Percentiles rank a stretch among this genome's conserved stretches.
Conservation (phyloP, 2,113 vertebrate genomes). For the crab-eating macaque (Macaca fascicularis) region DNA sequence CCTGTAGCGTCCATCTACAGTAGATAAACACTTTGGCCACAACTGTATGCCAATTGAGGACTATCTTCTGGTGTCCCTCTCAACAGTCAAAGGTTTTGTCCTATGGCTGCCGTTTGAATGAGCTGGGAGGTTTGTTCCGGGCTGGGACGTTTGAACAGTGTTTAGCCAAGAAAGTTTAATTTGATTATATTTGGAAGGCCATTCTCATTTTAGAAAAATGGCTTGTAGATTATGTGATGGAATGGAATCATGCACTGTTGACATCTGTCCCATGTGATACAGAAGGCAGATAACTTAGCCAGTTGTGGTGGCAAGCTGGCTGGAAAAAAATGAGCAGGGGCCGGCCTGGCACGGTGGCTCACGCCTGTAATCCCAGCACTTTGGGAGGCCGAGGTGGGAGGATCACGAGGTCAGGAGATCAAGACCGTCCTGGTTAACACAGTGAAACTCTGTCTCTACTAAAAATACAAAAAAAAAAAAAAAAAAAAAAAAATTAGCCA, state of each 20-base stretch:
- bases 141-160: neutral
- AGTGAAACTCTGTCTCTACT: too few relatives aligned
- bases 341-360: too few relatives aligned
- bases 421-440: too few relatives aligned
- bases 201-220: neutral
- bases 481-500: too few relatives aligned
- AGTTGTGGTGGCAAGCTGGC: neutral
- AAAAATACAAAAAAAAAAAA: too few relatives aligned
- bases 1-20: neutral
- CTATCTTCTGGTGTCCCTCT: neutral
- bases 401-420: too few relatives aligned
- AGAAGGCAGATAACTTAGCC: neutral
- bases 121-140: too few relatives aligned
- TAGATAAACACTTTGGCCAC: neutral
- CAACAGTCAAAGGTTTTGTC: neutral
- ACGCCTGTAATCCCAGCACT: too few relatives aligned
- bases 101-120: neutral
- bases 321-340: neutral
- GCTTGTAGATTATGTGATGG: neutral
- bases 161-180: neutral
- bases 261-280: neutral
- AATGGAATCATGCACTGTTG: neutral
- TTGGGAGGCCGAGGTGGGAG: too few relatives aligned
- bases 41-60: too few relatives aligned
- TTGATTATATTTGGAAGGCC: neutral